Percentiles rank a stretch among this genome's conserved stretches.
phyloP scores from a whole-genome alignment of 30 jellyfish, hydroid and myxozoan species.

The Aurelia sp. region DNA sequence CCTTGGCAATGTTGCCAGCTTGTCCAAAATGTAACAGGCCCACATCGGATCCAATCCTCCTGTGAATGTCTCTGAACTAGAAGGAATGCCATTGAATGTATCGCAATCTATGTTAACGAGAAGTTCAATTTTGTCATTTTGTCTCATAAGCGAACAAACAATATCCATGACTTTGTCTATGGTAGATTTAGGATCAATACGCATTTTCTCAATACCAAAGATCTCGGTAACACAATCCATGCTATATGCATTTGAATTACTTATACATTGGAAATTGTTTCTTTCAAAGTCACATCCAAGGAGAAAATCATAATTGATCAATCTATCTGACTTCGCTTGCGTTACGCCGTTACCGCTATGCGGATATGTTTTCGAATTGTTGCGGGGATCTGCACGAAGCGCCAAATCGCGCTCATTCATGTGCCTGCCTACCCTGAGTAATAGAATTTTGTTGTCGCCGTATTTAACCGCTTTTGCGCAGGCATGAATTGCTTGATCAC shows the following conservation, averaged over 20 bases:
- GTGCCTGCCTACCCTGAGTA: slow-evolving; percentile 31
- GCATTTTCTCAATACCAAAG: slow-evolving; percentile 19
- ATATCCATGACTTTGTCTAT: neutral
- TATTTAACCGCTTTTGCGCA: slow-evolving; percentile 27
- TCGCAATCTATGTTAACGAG: slow-evolving; percentile 36
- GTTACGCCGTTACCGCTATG: slow-evolving; percentile 48
- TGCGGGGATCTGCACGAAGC: slow-evolving; percentile 16
- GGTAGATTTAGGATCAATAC: slow-evolving; percentile 23
- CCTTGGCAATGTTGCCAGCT: slow-evolving; percentile 26
- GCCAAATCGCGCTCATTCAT: slow-evolving; percentile 32
- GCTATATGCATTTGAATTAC: slow-evolving; percentile 8
- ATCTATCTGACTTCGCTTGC: slow-evolving; percentile 21
- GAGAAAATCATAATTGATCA: slow-evolving; percentile 40
- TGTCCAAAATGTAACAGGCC: slow-evolving; percentile 15
- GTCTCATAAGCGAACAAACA: neutral
- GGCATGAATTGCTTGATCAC: slow-evolving; percentile 20
- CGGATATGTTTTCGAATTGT: neutral
- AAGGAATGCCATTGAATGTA: slow-evolving; percentile 39
- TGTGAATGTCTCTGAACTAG: slow-evolving; percentile 35
- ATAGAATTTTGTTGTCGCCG: neutral
- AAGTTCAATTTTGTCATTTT: slow-evolving; percentile 2
- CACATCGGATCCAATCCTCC: slow-evolving; percentile 37
- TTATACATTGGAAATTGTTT: slow-evolving; percentile 21
- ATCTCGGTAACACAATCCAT: slow-evolving; percentile 16
- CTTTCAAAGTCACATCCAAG: slow-evolving; percentile 28